Evolutionary conservation across 1,140 invertebrate genomes (phyloP).

Genomic region (Brachionus manjavacas): DNA sequence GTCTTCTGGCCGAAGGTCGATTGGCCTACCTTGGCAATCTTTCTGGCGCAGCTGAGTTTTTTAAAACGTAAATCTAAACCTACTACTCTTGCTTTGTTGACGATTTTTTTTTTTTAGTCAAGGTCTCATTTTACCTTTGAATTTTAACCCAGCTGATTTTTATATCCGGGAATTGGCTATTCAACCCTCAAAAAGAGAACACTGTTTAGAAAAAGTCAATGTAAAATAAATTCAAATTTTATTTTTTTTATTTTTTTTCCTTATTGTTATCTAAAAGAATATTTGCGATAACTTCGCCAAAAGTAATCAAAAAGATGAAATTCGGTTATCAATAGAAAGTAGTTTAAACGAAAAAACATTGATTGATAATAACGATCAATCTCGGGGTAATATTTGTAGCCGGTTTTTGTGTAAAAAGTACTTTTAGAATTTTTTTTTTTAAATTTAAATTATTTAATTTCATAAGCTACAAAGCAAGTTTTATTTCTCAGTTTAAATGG

Average conservation of each 20-base stretch:
- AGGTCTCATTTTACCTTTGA: constrained; percentile 52
- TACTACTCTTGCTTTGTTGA: neutral
- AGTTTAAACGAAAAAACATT: neutral
- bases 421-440: neutral
- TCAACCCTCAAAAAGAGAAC: constrained; percentile 72
- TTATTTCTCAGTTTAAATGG: constrained; percentile 5
- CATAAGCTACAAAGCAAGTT: neutral
- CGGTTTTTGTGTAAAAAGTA: neutral
- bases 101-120: constrained; percentile 55
- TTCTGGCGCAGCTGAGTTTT: neutral
- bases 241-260: neutral
- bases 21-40: constrained; percentile 47
- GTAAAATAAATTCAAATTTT: neutral
- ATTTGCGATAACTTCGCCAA: constrained; percentile 3
- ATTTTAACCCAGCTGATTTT: constrained; percentile 42
- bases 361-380: neutral
- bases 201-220: constrained; percentile 50
- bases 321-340: neutral
- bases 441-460: neutral
- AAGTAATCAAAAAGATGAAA: neutral
- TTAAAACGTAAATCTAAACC: neutral
- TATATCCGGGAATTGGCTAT: constrained; percentile 60
- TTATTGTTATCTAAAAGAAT: neutral
- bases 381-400: neutral
- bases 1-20: constrained; percentile 23